Evolutionary conservation across 2,113 vertebrate species (phyloP).

Genomic region (Sceloporus undulatus): DNA sequence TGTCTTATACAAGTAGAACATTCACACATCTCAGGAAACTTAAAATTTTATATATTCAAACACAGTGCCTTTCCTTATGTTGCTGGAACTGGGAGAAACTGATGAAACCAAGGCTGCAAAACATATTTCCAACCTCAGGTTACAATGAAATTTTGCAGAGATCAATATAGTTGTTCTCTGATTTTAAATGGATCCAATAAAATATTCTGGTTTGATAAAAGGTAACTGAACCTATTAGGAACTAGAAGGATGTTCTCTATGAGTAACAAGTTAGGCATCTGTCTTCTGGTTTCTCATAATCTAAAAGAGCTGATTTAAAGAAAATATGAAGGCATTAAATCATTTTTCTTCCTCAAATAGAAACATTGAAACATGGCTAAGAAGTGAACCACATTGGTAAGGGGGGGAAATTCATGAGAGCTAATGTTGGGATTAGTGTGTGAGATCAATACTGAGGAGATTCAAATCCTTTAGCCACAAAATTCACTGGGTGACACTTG

Average conservation of each 20-base stretch:
- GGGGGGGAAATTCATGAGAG: background rate
- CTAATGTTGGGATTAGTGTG: background rate
- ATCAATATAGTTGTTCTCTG: conserved; percentile 64
- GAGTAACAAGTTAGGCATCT: conserved; percentile 59
- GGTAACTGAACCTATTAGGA: conserved; percentile 65
- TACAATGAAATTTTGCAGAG: conserved; percentile 65
- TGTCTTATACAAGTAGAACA: conserved; percentile 6
- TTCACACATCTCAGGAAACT: conserved; percentile 17
- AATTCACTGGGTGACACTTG: background rate
- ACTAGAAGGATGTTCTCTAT: conserved; percentile 53
- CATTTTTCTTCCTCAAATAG: conserved; percentile 56
- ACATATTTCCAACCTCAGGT: conserved; percentile 56
- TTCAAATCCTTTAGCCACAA: background rate
- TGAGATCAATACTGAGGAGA: background rate
- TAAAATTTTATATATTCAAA: conserved; percentile 48
- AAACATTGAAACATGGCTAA: conserved; percentile 10
- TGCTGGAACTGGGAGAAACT: conserved; percentile 48
- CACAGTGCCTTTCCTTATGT: conserved; percentile 29
- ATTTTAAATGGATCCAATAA: conserved; percentile 55
- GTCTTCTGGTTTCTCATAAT: conserved; percentile 47
- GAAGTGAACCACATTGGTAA: background rate
- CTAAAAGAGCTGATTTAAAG: conserved; percentile 60
- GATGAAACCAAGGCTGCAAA: conserved; percentile 65
- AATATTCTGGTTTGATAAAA: conserved; percentile 65
- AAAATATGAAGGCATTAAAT: conserved; percentile 57